These are phyloP conservation scores for Rhegmatorhina hoffmannsi DNA, from an alignment of 2,113 vertebrate genomes.

Conservation along the genomic window DNA sequence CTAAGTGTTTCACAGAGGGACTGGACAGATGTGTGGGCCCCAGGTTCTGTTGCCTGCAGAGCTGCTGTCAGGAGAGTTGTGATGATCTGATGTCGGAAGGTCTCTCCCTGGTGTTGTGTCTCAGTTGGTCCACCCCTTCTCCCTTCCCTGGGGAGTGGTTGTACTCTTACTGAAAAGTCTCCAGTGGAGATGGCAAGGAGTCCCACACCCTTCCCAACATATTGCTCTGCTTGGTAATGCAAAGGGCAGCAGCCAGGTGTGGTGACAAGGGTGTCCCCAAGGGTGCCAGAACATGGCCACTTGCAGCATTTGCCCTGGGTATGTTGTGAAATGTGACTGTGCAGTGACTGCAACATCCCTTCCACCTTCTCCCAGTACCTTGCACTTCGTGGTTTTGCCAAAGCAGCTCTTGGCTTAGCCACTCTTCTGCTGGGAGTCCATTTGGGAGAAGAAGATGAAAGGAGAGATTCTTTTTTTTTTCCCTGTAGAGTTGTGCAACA, in stretches of 20 bases:
- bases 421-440: neutral
- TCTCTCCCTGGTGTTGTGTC: neutral
- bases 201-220: neutral
- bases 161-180: neutral
- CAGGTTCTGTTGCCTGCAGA: neutral
- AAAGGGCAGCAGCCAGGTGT: neutral
- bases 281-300: fast-evolving
- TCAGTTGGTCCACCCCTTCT: neutral
- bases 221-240: neutral
- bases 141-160: neutral
- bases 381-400: neutral
- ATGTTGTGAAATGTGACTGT: neutral
- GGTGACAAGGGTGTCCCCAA: neutral
- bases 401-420: neutral
- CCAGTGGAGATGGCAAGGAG: neutral
- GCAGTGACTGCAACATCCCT: fast-evolving
- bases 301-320: fast-evolving
- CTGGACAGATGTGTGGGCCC: neutral
- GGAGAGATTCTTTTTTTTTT: neutral
- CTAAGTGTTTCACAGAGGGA: neutral
- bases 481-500: neutral
- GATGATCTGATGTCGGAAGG: fast-evolving
- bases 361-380: neutral
- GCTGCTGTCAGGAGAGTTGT: neutral
- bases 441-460: neutral